phyloP scores from a whole-genome alignment of 2,113 vertebrate genomes.

The Aphelocoma coerulescens region DNA sequence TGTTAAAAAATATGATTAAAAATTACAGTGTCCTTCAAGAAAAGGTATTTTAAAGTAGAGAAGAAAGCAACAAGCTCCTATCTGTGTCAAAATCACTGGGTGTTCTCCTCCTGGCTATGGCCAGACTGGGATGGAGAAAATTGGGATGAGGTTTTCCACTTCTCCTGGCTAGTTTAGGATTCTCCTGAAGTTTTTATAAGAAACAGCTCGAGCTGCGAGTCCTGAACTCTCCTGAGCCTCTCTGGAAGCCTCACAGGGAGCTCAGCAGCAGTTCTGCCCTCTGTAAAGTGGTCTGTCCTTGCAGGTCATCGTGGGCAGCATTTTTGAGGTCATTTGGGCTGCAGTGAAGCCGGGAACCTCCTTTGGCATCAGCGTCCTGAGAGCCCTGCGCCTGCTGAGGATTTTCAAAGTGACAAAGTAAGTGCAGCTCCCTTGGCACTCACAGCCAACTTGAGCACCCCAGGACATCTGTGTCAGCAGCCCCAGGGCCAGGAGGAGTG shows the following conservation, averaged over 20 bases:
- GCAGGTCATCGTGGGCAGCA: slow-evolving; percentile 95
- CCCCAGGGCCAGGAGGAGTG: neutral
- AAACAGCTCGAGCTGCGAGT: neutral
- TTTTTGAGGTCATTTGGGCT: slow-evolving; percentile 96
- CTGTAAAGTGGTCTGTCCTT: neutral
- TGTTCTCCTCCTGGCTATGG: neutral
- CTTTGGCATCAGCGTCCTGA: slow-evolving; percentile 92
- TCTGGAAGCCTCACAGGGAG: neutral
- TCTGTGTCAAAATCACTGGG: neutral
- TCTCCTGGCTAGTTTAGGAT: neutral
- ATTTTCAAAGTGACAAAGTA: slow-evolving; percentile 99
- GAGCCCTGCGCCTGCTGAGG: slow-evolving; percentile 88
- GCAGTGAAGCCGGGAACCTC: slow-evolving; percentile 92
- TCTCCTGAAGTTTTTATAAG: neutral
- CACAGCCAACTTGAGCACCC: fast-evolving
- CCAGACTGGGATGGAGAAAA: neutral
- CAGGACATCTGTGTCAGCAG: neutral
- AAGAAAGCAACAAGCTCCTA: neutral
- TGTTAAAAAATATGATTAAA: neutral
- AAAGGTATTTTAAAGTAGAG: neutral
- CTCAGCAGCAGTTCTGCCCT: neutral
- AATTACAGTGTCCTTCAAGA: fast-evolving
- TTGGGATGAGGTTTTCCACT: neutral
- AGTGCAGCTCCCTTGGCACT: neutral
- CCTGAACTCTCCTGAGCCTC: neutral